Evolutionary conservation across 2,888 invertebrate species (phyloP), one percentile per base, ranked within the genome.

Genomic region (Autographa gamma): DNA sequence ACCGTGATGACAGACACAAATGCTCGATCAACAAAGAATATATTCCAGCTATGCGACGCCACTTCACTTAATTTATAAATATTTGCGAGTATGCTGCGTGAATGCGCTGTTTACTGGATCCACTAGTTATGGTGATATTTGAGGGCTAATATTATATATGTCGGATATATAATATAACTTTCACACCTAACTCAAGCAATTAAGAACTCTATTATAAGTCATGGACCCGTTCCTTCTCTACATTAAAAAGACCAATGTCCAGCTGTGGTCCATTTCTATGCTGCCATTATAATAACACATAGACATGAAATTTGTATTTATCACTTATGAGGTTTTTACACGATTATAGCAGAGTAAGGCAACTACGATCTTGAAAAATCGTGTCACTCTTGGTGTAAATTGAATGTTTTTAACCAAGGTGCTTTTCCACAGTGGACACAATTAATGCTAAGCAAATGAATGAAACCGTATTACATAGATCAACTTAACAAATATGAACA

Each of bases 1-100:
- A 31, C 5, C 62, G 32, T 31, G 38, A 38, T 31, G 63, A 60
- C 58, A 32, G 52, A 66, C 43, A 61, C 48, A 7, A 64, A 19
- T 34, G 13, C 56, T 58, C n/a, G 32, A 69, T 66, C 58, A 66
- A 62, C 72, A 73, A 67, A 76, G 60, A 67, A 60, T 60, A 66
- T 48, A 59, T 56, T 66, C 61, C 43, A 61, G 60, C 14, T 56
- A 61, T 61, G 32, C 38, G 19, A 64, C 56, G 60, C 59, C 59
- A 63, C 38, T 69, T 80, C 80, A 31, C 58, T 52, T 60, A 16
- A 18, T 69, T 64, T 69, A 59, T 67, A 71, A 66, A 73, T 69
- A 69, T 71, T 62, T 61, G 34, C 61, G 19, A 43, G 31, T 25
- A 58, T 18, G 16, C n/a, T 60, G 63, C 8, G 41, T 67, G 59